These are phyloP conservation scores for Gonatopus flavifemur DNA, from an alignment of 1,140 invertebrate genomes.

Conservation along the genomic window DNA sequence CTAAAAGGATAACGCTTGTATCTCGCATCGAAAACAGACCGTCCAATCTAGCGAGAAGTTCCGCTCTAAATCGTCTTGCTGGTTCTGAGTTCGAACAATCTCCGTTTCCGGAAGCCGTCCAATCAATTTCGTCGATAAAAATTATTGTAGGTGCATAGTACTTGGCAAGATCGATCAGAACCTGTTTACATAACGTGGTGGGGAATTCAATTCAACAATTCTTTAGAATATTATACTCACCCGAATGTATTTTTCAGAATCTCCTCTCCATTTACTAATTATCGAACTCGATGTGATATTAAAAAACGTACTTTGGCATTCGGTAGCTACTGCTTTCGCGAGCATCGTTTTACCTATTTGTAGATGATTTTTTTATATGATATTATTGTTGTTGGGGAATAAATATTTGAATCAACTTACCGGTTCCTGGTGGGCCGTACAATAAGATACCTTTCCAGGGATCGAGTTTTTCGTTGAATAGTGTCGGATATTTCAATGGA, in stretches of 20 bases:
- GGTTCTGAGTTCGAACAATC: constrained; percentile 83
- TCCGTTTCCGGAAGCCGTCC: constrained; percentile 74
- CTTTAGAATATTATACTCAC: constrained; percentile 52
- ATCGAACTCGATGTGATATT: constrained; percentile 87
- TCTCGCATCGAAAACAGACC: constrained; percentile 66
- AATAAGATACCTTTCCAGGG: constrained; percentile 83
- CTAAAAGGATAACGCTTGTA: constrained; percentile 74
- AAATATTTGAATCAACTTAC: constrained; percentile 16
- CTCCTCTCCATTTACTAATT: constrained; percentile 92
- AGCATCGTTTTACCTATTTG: constrained; percentile 80
- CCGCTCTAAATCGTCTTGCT: constrained; percentile 86
- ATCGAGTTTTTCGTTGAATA: constrained; percentile 77
- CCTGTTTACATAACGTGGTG: constrained; percentile 51
- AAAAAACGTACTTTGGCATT: constrained; percentile 86
- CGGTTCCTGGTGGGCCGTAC: constrained; percentile 82
- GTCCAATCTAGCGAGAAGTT: constrained; percentile 91
- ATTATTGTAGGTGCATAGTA: constrained; percentile 90
- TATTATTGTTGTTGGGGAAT: background rate
- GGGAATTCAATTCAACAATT: too few relatives aligned
- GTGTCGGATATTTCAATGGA: constrained; percentile 80
- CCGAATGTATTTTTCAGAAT: constrained; percentile 90
- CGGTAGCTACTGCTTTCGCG: constrained; percentile 84
- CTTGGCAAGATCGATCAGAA: constrained; percentile 87
- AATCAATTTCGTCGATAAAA: constrained; percentile 96
- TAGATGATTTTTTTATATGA: background rate